Evolutionary conservation across 35 echinoderm and acorn worm genomes (phyloP).

Genomic region (Patiria miniata): DNA sequence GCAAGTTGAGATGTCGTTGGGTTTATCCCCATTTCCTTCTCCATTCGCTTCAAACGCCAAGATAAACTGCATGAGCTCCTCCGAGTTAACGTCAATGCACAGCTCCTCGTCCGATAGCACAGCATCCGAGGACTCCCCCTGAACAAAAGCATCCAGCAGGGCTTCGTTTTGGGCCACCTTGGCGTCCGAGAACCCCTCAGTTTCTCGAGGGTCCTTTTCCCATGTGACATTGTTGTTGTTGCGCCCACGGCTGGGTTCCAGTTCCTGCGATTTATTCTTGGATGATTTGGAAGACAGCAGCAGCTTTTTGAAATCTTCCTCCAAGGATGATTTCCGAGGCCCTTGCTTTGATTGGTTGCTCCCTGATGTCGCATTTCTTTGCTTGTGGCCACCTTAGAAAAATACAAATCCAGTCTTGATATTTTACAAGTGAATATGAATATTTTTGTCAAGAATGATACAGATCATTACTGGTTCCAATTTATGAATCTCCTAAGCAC

Average conservation of each 20-base stretch:
- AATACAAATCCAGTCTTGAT: too few relatives aligned
- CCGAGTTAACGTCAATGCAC: conserved; percentile 54
- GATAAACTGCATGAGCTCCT: conserved; percentile 69
- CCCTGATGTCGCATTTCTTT: too few relatives aligned
- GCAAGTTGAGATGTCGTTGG: neutral
- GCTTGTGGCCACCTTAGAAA: too few relatives aligned
- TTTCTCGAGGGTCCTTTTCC: neutral
- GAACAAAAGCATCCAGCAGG: conserved; percentile 54
- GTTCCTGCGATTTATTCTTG: neutral
- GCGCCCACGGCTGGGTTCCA: neutral
- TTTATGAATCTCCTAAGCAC: too few relatives aligned
- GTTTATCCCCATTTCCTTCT: conserved; percentile 22
- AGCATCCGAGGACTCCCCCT: neutral
- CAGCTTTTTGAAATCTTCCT: neutral
- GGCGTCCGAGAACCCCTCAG: neutral
- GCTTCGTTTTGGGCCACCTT: conserved; percentile 38
- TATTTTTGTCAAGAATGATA: too few relatives aligned
- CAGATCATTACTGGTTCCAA: too few relatives aligned
- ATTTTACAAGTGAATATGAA: too few relatives aligned
- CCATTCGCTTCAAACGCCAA: conserved; percentile 47
- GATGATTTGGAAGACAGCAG: conserved; percentile 2
- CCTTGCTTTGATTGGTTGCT: too few relatives aligned
- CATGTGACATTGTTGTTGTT: neutral
- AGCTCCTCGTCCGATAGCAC: conserved; percentile 31
- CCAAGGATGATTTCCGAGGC: neutral